phyloP scores from a whole-genome alignment of 2,797 vertebrate species.

The Pipistrellus pipistrellus region DNA sequence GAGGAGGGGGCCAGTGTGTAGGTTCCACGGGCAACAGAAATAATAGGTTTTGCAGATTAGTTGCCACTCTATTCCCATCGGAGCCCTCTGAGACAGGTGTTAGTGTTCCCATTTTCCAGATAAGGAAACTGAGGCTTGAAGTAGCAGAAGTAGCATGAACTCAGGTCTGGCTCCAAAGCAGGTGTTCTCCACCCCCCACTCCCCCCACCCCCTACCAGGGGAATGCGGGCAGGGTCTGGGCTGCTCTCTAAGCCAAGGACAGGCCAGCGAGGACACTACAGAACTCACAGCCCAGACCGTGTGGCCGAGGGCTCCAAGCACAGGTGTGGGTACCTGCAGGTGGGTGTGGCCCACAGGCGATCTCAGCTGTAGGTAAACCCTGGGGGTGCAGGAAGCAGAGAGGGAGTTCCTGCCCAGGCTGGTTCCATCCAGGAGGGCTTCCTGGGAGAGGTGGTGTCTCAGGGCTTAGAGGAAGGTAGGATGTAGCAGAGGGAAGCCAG shows the following conservation, averaged over 20 bases:
- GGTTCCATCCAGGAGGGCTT: not conserved
- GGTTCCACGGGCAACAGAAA: accelerated
- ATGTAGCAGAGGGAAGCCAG: not conserved
- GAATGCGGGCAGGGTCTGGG: not conserved
- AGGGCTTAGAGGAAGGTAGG: not conserved
- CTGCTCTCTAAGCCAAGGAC: not conserved
- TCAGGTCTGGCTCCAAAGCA: not conserved
- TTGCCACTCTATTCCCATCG: not conserved
- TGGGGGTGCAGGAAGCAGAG: not conserved
- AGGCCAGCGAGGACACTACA: not conserved
- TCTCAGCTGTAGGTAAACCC: no score
- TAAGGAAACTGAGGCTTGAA: not conserved
- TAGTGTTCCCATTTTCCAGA: not conserved
- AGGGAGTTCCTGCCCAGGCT: not conserved
- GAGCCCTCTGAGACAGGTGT: not conserved
- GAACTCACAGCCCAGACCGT: not conserved
- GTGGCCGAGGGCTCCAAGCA: not conserved
- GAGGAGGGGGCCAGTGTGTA: not conserved
- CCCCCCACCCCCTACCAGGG: not conserved
- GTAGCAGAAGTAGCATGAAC: not conserved
- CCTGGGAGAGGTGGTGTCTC: not conserved
- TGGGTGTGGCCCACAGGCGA: not conserved
- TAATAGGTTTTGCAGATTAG: not conserved
- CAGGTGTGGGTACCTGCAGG: not conserved
- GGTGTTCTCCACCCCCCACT: not conserved